These are phyloP conservation scores for Penaeus chinensis DNA, from an alignment of 1,140 invertebrate genomes.

Conservation along the genomic window DNA sequence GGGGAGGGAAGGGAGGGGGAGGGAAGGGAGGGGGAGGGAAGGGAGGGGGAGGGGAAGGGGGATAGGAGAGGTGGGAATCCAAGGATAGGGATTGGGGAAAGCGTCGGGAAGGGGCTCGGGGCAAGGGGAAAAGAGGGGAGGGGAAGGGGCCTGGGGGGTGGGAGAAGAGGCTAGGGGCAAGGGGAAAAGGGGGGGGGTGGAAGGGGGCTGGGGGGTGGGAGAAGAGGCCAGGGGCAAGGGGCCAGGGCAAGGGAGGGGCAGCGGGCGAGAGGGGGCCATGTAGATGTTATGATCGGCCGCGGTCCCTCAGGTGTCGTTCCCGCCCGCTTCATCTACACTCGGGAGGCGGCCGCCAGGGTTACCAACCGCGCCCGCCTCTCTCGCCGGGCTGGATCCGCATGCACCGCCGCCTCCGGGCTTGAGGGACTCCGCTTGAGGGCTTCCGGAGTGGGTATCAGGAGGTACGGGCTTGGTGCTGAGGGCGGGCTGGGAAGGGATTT, in stretches of 20 bases:
- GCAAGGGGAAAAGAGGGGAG: not conserved
- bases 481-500: no score
- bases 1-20: not conserved
- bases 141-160: not conserved
- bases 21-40: not conserved
- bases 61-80: not conserved
- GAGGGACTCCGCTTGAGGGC: no score
- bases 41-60: not conserved
- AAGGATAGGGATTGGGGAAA: not conserved
- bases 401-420: no score
- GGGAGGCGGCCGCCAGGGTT: not conserved
- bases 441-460: no score
- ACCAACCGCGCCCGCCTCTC: not conserved
- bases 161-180: constrained; percentile 56
- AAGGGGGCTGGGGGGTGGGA: not conserved
- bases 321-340: constrained; percentile 57
- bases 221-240: not conserved
- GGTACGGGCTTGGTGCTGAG: no score
- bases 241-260: not conserved
- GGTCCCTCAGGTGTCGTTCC: constrained; percentile 68
- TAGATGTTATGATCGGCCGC: constrained; percentile 72
- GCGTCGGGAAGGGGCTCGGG: not conserved
- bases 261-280: constrained; percentile 64
- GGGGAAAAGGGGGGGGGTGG: constrained; percentile 47
- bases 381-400: no score